A percentile compares a stretch with the other conserved stretches of the same genome.
Evolutionary conservation across 1,140 invertebrate genomes (phyloP).

Genomic region (Monochamus saltuarius): DNA sequence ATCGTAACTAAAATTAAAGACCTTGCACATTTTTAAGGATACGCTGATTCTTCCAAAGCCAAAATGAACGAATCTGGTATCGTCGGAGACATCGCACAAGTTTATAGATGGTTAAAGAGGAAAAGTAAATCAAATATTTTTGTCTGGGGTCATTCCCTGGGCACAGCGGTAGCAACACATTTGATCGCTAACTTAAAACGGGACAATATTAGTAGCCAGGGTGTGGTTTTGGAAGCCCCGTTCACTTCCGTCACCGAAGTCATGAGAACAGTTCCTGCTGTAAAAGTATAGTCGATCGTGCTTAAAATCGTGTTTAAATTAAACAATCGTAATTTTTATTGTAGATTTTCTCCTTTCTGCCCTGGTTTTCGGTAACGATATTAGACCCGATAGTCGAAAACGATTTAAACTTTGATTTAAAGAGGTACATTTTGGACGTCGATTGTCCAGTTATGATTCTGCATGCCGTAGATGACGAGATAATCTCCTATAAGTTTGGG

Average conservation of each 20-base stretch:
- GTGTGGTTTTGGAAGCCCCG: conserved; percentile 81
- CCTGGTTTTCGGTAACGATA: conserved; percentile 72
- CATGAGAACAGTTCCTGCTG: conserved; percentile 73
- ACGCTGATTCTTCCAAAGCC: conserved; percentile 79
- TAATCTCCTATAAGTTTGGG: conserved; percentile 77
- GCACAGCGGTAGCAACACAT: conserved; percentile 67
- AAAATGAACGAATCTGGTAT: conserved; percentile 77
- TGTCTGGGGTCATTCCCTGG: conserved; percentile 90
- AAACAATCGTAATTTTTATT: conserved; percentile 20
- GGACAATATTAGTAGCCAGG: conserved; percentile 61
- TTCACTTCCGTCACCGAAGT: conserved; percentile 88
- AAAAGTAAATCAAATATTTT: conserved; percentile 63
- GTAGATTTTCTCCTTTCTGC: conserved; percentile 54
- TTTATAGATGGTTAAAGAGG: conserved; percentile 77
- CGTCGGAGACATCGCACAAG: conserved; percentile 74
- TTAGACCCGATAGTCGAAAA: conserved; percentile 67
- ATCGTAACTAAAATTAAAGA: background rate
- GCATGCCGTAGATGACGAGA: conserved; percentile 84
- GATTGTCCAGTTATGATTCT: conserved; percentile 79
- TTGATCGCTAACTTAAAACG: conserved; percentile 59
- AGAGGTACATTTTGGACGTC: conserved; percentile 67
- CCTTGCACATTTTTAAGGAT: conserved; percentile 61
- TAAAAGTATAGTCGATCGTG: conserved; percentile 76
- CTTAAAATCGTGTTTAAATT: background rate
- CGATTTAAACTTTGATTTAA: conserved; percentile 69